Percentiles rank a stretch among this genome's conserved stretches.
phyloP scores from a whole-genome alignment of 2,888 invertebrate species.

The Polylopha cassiicola region DNA sequence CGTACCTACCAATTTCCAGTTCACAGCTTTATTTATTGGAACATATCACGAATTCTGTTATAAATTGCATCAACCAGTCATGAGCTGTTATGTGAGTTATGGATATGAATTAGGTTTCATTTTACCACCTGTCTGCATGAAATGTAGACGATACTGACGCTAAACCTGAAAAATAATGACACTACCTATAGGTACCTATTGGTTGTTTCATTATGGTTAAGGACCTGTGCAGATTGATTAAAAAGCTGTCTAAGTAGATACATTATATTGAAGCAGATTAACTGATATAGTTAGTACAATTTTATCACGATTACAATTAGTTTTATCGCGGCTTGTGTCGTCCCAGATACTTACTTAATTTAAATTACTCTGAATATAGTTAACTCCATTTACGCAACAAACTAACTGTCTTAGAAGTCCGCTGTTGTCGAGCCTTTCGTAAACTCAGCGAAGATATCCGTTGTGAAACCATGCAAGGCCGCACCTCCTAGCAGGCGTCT shows the following conservation, averaged over 20 bases:
- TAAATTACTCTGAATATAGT: slow-evolving; percentile 32
- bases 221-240: too few relatives aligned
- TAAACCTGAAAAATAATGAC: too few relatives aligned
- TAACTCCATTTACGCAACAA: slow-evolving; percentile 40
- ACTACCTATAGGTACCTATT: too few relatives aligned
- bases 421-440: slow-evolving; percentile 57
- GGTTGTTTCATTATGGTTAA: too few relatives aligned
- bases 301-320: slow-evolving; percentile 1
- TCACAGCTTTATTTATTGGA: slow-evolving; percentile 19
- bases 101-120: slow-evolving; percentile 10
- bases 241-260: too few relatives aligned
- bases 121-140: too few relatives aligned
- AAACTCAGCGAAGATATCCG: slow-evolving; percentile 58
- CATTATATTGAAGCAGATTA: too few relatives aligned
- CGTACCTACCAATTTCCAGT: slow-evolving; percentile 22
- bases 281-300: too few relatives aligned
- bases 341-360: slow-evolving; percentile 1
- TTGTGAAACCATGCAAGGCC: slow-evolving; percentile 60
- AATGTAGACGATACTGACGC: too few relatives aligned
- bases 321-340: slow-evolving; percentile 1
- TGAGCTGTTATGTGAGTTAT: slow-evolving; percentile 16
- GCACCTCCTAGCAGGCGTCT: slow-evolving; percentile 29
- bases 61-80: slow-evolving; percentile 14
- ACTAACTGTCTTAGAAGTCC: slow-evolving; percentile 12
- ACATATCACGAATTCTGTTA: slow-evolving; percentile 18